Evolutionary conservation across 2,888 invertebrate genomes (phyloP).

Genomic region (Heteromurus nitidus): DNA sequence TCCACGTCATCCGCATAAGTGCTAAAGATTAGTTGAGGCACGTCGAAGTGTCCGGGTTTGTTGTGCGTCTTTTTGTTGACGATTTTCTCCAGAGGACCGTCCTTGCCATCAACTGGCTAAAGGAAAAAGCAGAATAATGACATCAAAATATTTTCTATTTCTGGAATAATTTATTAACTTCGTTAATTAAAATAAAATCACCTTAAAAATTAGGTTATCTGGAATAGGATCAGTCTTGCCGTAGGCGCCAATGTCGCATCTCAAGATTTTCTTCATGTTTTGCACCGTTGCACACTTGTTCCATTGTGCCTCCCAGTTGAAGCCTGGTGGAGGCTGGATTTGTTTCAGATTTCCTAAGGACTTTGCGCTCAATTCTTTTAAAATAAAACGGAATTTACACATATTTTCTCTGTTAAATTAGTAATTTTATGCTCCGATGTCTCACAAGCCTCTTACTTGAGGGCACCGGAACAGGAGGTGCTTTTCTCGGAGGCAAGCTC

Average conservation of each 20-base stretch:
- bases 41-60: background rate
- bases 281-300: too few species aligned
- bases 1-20: background rate
- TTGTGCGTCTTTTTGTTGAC: background rate
- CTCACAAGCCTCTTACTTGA: too few species aligned
- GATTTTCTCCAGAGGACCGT: conserved; percentile 9
- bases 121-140: too few species aligned
- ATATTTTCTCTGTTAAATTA: too few species aligned
- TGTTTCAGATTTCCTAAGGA: background rate
- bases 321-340: background rate
- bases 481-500: conserved; percentile 35
- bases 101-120: background rate
- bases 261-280: conserved; percentile 23
- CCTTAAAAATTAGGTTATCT: conserved; percentile 38
- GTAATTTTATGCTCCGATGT: too few species aligned
- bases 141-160: too few species aligned
- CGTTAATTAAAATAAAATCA: too few species aligned
- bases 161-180: background rate
- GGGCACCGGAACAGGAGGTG: background rate
- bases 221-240: conserved; percentile 35
- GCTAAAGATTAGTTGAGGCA: conserved; percentile 42
- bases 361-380: background rate
- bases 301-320: conserved; percentile 52
- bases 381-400: too few species aligned
- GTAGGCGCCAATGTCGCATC: conserved; percentile 34